Conservation (phyloP, 1,140 invertebrate species). For the Laupala kohalensis region DNA sequence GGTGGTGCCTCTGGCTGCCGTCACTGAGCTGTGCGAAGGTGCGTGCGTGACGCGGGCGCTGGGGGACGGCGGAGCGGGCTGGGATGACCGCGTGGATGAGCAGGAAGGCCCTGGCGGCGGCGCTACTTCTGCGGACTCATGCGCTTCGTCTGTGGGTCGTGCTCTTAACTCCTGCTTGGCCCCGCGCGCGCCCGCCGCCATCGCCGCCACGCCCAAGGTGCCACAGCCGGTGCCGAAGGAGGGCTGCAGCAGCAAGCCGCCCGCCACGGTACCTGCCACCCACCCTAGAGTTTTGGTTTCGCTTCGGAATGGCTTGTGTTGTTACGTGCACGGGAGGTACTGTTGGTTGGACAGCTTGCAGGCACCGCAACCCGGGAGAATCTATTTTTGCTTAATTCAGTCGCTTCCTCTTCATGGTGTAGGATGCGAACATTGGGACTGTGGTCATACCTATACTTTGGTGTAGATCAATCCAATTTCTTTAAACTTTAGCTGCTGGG, state of each 20-base stretch:
- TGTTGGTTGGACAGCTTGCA: constrained; percentile 26
- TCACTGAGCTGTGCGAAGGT: constrained; percentile 82
- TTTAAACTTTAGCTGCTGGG: too few species aligned
- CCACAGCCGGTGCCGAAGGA: too few species aligned
- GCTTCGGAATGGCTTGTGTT: neutral
- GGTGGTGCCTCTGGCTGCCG: too few species aligned
- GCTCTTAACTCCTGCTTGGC: neutral
- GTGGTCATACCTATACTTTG: too few species aligned
- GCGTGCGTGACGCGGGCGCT: constrained; percentile 45
- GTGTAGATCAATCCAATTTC: too few species aligned
- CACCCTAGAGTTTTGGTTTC: neutral
- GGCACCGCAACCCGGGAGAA: too few species aligned
- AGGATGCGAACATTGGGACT: too few species aligned
- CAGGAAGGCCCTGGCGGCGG: neutral
- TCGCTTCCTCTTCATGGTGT: too few species aligned
- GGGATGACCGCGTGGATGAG: neutral
- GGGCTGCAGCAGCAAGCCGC: constrained; percentile 26
- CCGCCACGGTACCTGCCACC: neutral
- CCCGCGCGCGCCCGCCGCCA: constrained; percentile 9
- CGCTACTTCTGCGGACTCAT: too few species aligned
- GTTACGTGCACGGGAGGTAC: constrained; percentile 23
- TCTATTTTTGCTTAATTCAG: too few species aligned
- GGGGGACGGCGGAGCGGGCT: constrained; percentile 29
- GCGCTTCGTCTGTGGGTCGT: neutral
- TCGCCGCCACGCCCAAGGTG: too few species aligned